Evolutionary conservation across 2,888 invertebrate genomes (phyloP), one percentile per base, ranked within the genome.

Genomic region (Eupithecia tripunctaria): DNA sequence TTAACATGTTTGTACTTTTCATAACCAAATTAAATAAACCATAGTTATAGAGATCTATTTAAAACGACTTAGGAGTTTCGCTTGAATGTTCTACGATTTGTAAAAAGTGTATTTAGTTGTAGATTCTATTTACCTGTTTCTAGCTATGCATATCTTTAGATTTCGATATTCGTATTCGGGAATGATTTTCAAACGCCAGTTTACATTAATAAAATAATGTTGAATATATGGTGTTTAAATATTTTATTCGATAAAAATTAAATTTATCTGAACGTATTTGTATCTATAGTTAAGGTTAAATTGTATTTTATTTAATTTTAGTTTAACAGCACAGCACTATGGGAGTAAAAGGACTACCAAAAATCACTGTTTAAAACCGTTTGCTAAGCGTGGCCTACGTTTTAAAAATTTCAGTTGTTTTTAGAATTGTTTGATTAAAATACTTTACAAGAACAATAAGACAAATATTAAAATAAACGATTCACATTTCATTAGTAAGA

Each of bases 71-170:
- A 93, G 92, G 85, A 85, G 81, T 88, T 89, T 91, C 86, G 93
- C 93, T 93, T 93, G 86, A 86, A 87, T 85, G 90, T 91, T 90
- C 83, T 90, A 91, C 86, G 88, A 87, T 88, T 91, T 94, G 93
- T 94, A 94, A 90, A 94, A 94, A 94, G 91, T 93, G 91, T 94
- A 94, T 93, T 93, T 94, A 94, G 93, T 89, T 90, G 91, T 94
- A 94, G 94, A 90, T 87, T 75, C 85, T 92, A 93, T 91, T 92
- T 91, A 90, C 89, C 89, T 90, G 91, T 93, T 93, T 93, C 90
- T 92, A 93, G 91, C 87, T 92, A 92, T 91, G 93, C 93, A 93
- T 94, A 94, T 94, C 93, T 90, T 85, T 93, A 93, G 92, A 91
- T 89, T 92, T 91, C 88, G 84, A 91, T 89, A 90, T 87, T 85